A percentile compares a stretch with the other conserved stretches of the same genome.
Conservation (phyloP, 2,113 vertebrate genomes). For the Periophthalmus modestus region DNA sequence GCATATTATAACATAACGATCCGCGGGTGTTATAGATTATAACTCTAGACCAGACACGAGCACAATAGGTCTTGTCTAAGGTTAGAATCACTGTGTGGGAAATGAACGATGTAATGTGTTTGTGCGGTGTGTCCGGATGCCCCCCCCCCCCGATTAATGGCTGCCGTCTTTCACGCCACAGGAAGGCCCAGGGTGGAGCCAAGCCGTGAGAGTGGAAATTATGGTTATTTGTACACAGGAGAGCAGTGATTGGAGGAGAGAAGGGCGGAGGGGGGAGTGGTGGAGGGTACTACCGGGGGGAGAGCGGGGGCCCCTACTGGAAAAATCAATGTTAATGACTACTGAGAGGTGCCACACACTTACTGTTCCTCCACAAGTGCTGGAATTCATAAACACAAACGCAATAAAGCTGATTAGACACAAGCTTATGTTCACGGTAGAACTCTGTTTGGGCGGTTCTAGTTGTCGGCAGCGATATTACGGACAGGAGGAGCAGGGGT, state of each 20-base stretch:
- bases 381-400: conserved; percentile 15
- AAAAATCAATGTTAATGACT: conserved; percentile 63
- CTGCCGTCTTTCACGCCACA: conserved; percentile 59
- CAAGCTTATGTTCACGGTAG: not conserved
- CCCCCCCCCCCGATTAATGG: conserved; percentile 55
- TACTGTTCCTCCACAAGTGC: conserved; percentile 18
- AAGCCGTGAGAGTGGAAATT: conserved; percentile 57
- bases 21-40: too few relatives aligned
- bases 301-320: conserved; percentile 49
- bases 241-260: conserved; percentile 15
- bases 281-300: not conserved
- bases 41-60: too few relatives aligned
- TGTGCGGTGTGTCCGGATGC: conserved; percentile 33
- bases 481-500: not conserved
- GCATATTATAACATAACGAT: too few relatives aligned
- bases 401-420: not conserved
- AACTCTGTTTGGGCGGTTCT: not conserved
- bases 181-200: conserved; percentile 48
- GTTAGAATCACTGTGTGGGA: too few relatives aligned
- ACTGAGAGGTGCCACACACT: conserved; percentile 51
- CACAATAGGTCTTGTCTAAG: too few relatives aligned
- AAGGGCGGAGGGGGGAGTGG: not conserved
- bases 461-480: not conserved
- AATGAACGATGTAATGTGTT: not conserved
- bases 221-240: conserved; percentile 51